Base-by-base conservation (phyloP, 2,888 invertebrate species). In the Octonoba sinensis region DNA sequence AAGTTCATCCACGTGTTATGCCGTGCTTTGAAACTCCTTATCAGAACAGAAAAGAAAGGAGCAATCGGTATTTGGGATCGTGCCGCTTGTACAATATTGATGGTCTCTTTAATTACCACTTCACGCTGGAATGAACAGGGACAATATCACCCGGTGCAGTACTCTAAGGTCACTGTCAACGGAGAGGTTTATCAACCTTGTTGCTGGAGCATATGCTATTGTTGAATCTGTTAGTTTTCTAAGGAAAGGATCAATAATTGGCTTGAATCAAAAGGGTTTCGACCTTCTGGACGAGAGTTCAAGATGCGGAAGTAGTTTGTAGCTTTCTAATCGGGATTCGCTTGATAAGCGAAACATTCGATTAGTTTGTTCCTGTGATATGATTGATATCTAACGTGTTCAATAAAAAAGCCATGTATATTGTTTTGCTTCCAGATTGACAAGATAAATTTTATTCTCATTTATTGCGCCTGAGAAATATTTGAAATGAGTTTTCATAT, bases 91-190 rank as follows among this genome's bases (percentile, higher is more conserved):
- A 3, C 24, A 36, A 36, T 36, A n/a, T 36, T 73, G 18, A 62
- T 56, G 22, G 22, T 46, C 36, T 54, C n/a, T 74, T 65, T 74
- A 66, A 74, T 74, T 74, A 66, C 20, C 24, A 36, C 20, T 59
- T 24, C 47, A 74, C 36, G 74, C 66, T 49, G 47, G 59, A 65
- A 27, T 74, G 74, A 46, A 1, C 20, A 46, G 49, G 49, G 46
- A 74, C 74, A 74, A 74, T 74, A 74, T 36, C 12, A 46, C 27
- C 11, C 51, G 47, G 27, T 20, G 69, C 18, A 36, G 56, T 22
- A 22, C 22, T 56, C 56, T 46, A 49, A 59, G 66, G 66, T 66
- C 66, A 66, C 27, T 66, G 66, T 59, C 66, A 66, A 59, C 54
- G 24, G 56, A 54, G 20, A 20, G 44, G 54, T 67, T 66, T 56